Base-by-base conservation (phyloP, 2,797 vertebrate species). In the Enteromius argenteus region DNA sequence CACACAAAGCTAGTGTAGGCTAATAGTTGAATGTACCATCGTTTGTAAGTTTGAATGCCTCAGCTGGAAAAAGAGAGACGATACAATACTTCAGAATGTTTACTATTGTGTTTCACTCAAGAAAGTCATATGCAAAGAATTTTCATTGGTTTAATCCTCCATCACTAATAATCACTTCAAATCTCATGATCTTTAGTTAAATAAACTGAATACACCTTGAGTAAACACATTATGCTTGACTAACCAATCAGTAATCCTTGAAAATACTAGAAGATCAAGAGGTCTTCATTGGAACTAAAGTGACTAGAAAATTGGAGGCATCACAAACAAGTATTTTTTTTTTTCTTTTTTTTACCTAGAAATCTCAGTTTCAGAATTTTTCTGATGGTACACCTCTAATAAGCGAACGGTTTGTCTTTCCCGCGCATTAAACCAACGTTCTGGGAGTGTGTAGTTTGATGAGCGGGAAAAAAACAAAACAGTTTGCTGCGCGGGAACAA, bases 161-260 rank as follows among this genome's bases (percentile, higher is more conserved):
- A 51, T 27, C 66, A 79, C 56, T 60, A 44, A 62, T 79, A 27
- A 66, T 67, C 27, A 7, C 27, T 39, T 27, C 17, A 56, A 53
- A 23, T 42, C 64, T 62, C 7, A 58, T 32, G 9, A 11, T 39
- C 53, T 71, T 69, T 23, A 39, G 74, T 77, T 67, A 74, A 81
- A 46, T 81, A 46, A 77, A 62, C 72, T 53, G 21, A 42, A 39
- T 62, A 85, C 79, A 32, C 72, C 51, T 51, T 37, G 15, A 14
- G 68, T 19, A 80, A 85, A 76, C 53, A 44, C 21, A 9, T 32
- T 21, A 64, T 32, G 2, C 78, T 53, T 19, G 3, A 39, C n/a
- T 30, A 53, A 53, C n/a, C 15, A 1, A 69, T 21, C 64, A 39
- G 14, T 17, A 23, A 42, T 42, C 8, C n/a, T 42, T 35, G 8